Base-by-base conservation (phyloP, 2,797 vertebrate species). In the Cirrhinus molitorella region DNA sequence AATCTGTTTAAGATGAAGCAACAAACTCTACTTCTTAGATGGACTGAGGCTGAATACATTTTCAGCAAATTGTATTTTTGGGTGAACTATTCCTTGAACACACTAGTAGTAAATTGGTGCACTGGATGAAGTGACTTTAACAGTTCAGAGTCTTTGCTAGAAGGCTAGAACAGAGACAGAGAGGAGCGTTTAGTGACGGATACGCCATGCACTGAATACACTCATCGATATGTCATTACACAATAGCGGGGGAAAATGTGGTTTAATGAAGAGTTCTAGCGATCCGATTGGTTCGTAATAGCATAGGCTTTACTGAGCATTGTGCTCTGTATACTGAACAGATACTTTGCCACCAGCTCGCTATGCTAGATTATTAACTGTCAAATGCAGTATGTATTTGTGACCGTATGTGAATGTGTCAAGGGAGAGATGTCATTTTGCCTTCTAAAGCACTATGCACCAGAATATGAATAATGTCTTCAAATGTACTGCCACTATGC, bases 211-310 rank as follows among this genome's bases (percentile, higher is more conserved):
- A 83, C 90, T 89, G 87, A 92, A 91, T 80, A 90, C 87, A 85
- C 86, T 89, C 89, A 92, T 92, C 90, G 87, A 93, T 92, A 91
- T 91, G 86, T 95, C 96, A 96, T 96, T 95, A 95, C 95, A 96
- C 93, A 96, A 95, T 96, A 94, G 95, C 92, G 93, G 90, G 89
- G 83, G 93, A 94, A 92, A 92, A 91, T 93, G 93, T 91, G 94
- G 92, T 95, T 95, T 96, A 96, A 96, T 96, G 93, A 96, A 96
- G 95, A 96, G 93, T 95, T 96, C 53, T 71, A 94, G 94, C 92
- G 92, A 90, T 95, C 93, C 91, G 90, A 94, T 94, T 95, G 93
- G 93, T 91, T 89, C 68, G 93, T 95, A 96, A 95, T 94, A 94
- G 93, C 90, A 92, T 88, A 88, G 84, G 89, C 88, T 93, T 93